These are phyloP conservation scores for Drosophila fulvimacula DNA, from an alignment of 2,888 invertebrate genomes.

Conservation along the genomic window DNA sequence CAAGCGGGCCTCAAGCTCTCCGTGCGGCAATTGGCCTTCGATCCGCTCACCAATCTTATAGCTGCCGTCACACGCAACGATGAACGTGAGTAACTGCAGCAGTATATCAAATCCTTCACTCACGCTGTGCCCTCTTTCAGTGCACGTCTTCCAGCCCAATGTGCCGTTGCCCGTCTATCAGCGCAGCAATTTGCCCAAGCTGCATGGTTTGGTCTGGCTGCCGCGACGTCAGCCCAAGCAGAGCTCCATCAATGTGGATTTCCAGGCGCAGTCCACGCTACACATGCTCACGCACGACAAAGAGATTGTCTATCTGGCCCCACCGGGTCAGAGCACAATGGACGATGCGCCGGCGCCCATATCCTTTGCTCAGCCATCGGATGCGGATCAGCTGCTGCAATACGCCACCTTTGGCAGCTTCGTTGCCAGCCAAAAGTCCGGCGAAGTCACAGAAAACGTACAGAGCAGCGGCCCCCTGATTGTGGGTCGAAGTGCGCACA, in stretches of 20 bases:
- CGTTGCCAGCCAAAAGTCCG: constrained; percentile 76
- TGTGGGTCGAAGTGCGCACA: constrained; percentile 83
- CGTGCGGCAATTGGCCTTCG: constrained; percentile 85
- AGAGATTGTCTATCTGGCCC: constrained; percentile 85
- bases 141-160: constrained; percentile 88
- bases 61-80: constrained; percentile 87
- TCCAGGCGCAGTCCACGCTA: constrained; percentile 88
- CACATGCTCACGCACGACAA: constrained; percentile 87
- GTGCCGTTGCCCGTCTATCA: constrained; percentile 86
- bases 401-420: constrained; percentile 85
- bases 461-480: constrained; percentile 78
- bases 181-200: constrained; percentile 85
- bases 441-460: constrained; percentile 31
- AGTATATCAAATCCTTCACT: not conserved
- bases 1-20: constrained; percentile 86
- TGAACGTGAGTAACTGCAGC: constrained; percentile 86
- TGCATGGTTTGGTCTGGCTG: constrained; percentile 86
- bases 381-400: constrained; percentile 67
- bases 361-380: constrained; percentile 74
- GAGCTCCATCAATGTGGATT: constrained; percentile 85
- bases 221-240: constrained; percentile 86
- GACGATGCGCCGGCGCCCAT: constrained; percentile 83
- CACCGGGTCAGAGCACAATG: constrained; percentile 84
- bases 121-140: constrained; percentile 82
- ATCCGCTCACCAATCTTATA: constrained; percentile 88